phyloP scores from a whole-genome alignment of 2,113 vertebrate genomes.

The Caranx melampygus region DNA sequence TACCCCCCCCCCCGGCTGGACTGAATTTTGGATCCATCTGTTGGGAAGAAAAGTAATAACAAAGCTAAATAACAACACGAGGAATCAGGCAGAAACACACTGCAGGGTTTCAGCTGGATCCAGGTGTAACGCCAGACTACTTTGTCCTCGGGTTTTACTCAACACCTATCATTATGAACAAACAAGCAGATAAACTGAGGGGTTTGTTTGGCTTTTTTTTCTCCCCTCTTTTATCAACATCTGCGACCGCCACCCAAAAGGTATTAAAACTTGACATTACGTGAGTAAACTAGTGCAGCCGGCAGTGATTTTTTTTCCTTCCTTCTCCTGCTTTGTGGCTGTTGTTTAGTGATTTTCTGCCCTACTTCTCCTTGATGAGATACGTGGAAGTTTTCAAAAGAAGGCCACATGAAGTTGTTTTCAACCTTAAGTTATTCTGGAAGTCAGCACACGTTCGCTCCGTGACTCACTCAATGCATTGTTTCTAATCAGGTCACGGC shows the following conservation, averaged over 20 bases:
- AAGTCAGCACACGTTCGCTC: slow-evolving; percentile 33
- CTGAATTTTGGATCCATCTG: slow-evolving; percentile 69
- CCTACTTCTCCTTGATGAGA: slow-evolving; percentile 56
- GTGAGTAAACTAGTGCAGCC: slow-evolving; percentile 41
- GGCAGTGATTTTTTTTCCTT: background rate
- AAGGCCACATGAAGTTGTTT: slow-evolving; percentile 43
- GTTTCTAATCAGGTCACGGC: slow-evolving; percentile 60
- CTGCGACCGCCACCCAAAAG: slow-evolving; percentile 39
- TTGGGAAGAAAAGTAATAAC: slow-evolving; percentile 58
- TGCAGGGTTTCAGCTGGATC: slow-evolving; percentile 59
- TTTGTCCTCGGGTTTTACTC: slow-evolving; percentile 46
- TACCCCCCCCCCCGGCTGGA: slow-evolving; percentile 14
- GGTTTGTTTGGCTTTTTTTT: slow-evolving; percentile 4
- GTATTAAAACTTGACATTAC: slow-evolving; percentile 45
- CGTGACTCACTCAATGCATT: slow-evolving; percentile 15
- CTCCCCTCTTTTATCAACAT: slow-evolving; percentile 26
- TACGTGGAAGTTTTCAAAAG: slow-evolving; percentile 45
- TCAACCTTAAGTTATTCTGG: slow-evolving; percentile 40
- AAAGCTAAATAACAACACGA: slow-evolving; percentile 35
- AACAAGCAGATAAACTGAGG: slow-evolving; percentile 50
- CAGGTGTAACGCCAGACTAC: slow-evolving; percentile 70
- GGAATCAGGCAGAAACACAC: slow-evolving; percentile 57
- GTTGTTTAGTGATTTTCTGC: slow-evolving; percentile 56
- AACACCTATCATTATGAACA: slow-evolving; percentile 48
- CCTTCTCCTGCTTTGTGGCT: background rate